Conservation (phyloP, 2,888 invertebrate species). For the Thelaira solivaga region DNA sequence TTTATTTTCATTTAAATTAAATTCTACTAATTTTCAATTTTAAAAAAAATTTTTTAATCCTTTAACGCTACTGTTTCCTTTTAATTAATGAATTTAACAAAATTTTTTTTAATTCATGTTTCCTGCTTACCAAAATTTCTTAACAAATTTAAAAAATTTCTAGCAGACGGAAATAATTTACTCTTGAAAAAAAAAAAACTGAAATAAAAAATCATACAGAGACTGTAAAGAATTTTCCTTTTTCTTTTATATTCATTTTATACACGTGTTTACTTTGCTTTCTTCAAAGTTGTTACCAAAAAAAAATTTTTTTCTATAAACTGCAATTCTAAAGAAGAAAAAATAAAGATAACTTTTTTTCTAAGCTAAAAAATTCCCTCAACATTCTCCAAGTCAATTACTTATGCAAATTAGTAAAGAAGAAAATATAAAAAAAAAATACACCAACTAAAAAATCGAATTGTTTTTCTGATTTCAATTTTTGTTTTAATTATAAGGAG, state of each 20-base stretch:
- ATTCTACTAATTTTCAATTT: too few species aligned
- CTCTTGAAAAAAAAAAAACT: background rate
- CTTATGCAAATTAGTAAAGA: conserved; percentile 45
- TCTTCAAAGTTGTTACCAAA: background rate
- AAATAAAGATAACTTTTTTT: background rate
- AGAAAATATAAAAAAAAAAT: background rate
- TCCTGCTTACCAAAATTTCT: too few species aligned
- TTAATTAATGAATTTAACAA: too few species aligned
- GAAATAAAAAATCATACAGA: background rate
- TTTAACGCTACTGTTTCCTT: too few species aligned
- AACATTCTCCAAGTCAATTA: conserved; percentile 43
- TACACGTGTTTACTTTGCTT: background rate
- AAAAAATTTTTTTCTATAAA: too few species aligned
- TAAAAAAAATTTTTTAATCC: too few species aligned
- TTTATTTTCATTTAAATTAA: too few species aligned
- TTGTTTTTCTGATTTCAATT: conserved; percentile 39
- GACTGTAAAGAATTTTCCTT: background rate
- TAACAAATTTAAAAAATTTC: too few species aligned
- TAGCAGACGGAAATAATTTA: too few species aligned
- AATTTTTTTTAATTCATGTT: too few species aligned
- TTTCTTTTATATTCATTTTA: background rate
- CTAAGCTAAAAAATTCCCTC: background rate
- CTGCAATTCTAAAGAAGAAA: too few species aligned
- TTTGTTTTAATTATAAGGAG: conserved; percentile 47
- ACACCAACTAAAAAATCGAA: background rate